Evolutionary conservation across 1,140 invertebrate species (phyloP).

Genomic region (Lasioglossum albipes): DNA sequence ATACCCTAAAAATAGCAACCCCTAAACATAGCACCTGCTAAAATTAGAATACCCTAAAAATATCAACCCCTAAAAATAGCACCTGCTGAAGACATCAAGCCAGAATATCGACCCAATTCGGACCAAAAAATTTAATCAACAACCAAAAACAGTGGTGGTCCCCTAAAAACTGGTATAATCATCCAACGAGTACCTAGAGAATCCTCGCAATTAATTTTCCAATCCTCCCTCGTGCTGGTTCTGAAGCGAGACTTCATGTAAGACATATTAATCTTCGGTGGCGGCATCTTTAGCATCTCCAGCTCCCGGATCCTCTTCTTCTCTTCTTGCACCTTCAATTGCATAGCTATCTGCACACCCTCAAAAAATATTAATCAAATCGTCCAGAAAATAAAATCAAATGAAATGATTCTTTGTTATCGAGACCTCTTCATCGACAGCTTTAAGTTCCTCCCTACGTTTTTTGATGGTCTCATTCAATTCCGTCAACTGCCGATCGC

Average conservation of each 20-base stretch:
- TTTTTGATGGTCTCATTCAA: background rate
- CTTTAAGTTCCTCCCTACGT: background rate
- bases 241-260: background rate
- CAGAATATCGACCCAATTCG: no score
- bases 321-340: conserved; percentile 28
- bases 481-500: background rate
- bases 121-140: no score
- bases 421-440: conserved; percentile 24
- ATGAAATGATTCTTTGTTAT: no score
- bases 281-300: conserved; percentile 54
- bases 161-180: no score
- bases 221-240: background rate
- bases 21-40: no score
- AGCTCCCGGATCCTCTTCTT: conserved; percentile 21
- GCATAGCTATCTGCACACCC: conserved; percentile 7
- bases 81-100: no score
- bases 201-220: conserved; percentile 8
- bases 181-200: background rate
- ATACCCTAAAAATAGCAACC: no score
- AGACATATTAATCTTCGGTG: conserved; percentile 47
- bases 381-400: background rate
- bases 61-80: no score
- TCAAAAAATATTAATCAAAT: background rate
- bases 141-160: no score
- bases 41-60: no score